Evolutionary conservation across 2,888 invertebrate genomes (phyloP).

Genomic region (Rhingia campestris): DNA sequence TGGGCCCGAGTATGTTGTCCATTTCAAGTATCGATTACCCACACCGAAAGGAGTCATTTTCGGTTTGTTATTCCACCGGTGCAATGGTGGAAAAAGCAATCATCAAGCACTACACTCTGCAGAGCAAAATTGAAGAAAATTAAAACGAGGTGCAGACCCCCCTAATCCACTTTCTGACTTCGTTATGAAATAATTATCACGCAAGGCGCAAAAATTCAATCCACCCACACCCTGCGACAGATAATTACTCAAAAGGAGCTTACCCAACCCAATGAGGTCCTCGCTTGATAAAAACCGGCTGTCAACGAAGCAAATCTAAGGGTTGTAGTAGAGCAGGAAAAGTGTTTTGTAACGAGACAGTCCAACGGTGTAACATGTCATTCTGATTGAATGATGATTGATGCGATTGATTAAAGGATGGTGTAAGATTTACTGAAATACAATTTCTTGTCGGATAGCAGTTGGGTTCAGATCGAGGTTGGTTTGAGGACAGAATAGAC

Average conservation of each 20-base stretch:
- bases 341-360: too few species aligned
- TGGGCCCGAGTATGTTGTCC: background rate
- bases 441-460: too few species aligned
- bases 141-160: background rate
- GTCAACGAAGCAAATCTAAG: too few species aligned
- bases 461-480: too few species aligned
- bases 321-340: too few species aligned
- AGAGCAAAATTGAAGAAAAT: constrained; percentile 3
- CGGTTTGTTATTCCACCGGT: background rate
- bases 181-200: constrained; percentile 30
- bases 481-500: too few species aligned
- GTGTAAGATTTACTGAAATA: too few species aligned
- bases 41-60: background rate
- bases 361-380: too few species aligned
- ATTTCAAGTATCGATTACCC: constrained; percentile 32
- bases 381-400: too few species aligned
- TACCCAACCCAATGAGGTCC: background rate
- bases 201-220: constrained; percentile 1
- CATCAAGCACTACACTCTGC: constrained; percentile 13
- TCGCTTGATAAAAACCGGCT: background rate
- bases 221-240: background rate
- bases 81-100: background rate
- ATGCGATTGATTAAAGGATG: too few species aligned
- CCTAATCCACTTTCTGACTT: background rate
- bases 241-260: background rate